phyloP scores from a whole-genome alignment of 2,113 vertebrate genomes.

The Limnothrissa miodon region DNA sequence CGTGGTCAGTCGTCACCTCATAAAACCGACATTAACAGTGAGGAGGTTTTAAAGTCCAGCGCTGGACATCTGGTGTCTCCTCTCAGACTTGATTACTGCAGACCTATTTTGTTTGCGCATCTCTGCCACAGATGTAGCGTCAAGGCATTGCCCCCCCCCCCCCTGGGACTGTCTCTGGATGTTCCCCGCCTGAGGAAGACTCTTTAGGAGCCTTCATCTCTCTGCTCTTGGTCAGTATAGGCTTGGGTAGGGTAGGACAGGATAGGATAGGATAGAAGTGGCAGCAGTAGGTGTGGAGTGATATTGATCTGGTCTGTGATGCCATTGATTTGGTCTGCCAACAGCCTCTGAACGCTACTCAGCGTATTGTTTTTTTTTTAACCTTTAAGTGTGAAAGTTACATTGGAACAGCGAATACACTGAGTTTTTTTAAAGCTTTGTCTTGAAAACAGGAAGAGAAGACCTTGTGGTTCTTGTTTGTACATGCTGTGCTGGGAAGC shows the following conservation, averaged over 20 bases:
- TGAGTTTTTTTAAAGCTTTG: not conserved
- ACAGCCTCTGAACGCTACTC: not conserved
- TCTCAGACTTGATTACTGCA: slow-evolving; percentile 43
- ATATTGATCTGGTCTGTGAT: not conserved
- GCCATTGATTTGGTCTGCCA: not conserved
- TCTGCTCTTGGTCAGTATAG: too few relatives aligned
- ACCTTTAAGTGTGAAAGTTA: not conserved
- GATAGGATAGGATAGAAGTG: not conserved
- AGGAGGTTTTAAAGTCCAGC: slow-evolving; percentile 8
- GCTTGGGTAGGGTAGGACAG: too few relatives aligned
- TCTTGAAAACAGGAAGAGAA: not conserved
- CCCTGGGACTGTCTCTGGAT: not conserved
- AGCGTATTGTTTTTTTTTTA: not conserved
- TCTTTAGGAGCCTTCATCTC: not conserved
- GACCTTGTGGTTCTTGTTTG: not conserved
- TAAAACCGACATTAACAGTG: slow-evolving; percentile 19
- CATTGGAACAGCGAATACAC: not conserved
- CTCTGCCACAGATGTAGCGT: not conserved
- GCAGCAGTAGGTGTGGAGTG: not conserved
- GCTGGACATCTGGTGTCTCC: slow-evolving; percentile 32
- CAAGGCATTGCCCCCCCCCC: not conserved
- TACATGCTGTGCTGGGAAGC: not conserved
- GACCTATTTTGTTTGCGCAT: slow-evolving; percentile 30
- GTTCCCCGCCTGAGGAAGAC: not conserved
- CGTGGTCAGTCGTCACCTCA: slow-evolving; percentile 16